Percentiles rank a stretch among this genome's conserved stretches.
These are phyloP conservation scores for Cryptosula pallasiana DNA, from an alignment of 2,888 invertebrate genomes.

Conservation along the genomic window DNA sequence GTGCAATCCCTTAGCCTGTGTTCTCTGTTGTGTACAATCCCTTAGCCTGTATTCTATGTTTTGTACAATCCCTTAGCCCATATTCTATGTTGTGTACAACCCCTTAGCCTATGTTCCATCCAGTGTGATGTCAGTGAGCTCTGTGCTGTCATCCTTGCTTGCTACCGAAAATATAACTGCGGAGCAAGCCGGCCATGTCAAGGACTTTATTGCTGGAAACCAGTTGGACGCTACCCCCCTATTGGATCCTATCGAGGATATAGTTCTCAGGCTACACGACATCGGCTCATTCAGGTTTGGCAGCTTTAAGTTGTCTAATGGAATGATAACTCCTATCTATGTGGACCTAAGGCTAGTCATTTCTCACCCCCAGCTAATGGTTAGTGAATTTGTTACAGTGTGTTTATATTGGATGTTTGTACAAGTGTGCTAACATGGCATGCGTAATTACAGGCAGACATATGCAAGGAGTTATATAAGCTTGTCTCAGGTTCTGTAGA, in stretches of 20 bases:
- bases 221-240: neutral
- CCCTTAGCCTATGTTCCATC: neutral
- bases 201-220: neutral
- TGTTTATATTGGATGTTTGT: no score
- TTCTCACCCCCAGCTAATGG: slow-evolving; percentile 18
- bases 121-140: neutral
- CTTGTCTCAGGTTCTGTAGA: neutral
- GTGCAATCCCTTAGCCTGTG: no score
- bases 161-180: neutral
- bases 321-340: slow-evolving; percentile 24
- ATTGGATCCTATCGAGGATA: neutral
- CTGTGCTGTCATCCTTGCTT: neutral
- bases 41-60: no score
- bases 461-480: slow-evolving; percentile 22
- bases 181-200: neutral
- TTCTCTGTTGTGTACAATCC: no score
- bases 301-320: slow-evolving; percentile 24
- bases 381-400: no score
- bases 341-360: slow-evolving; percentile 23
- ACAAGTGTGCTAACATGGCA: no score
- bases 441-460: slow-evolving; percentile 22
- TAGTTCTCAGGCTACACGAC: slow-evolving; percentile 43
- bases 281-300: slow-evolving; percentile 24
- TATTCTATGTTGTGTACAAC: neutral
- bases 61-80: no score